Evolutionary conservation across 2,888 invertebrate genomes (phyloP), one percentile per base, ranked within the genome.

Genomic region (Eucriotettix oculatus): DNA sequence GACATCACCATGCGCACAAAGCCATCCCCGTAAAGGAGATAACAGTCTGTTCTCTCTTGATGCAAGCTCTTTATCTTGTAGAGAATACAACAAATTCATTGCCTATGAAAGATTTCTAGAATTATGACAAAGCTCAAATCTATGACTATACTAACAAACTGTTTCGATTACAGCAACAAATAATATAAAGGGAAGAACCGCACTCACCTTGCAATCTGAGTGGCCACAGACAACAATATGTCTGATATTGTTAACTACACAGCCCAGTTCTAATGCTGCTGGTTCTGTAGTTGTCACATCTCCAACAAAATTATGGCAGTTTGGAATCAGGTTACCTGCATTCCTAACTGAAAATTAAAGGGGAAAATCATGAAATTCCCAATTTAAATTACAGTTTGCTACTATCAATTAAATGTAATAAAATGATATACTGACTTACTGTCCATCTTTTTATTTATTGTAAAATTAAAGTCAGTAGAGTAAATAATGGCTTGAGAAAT

Each of bases 211-310:
- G 73, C 98, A 98, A 72, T 98, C 97, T 63, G 96, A 95, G 72
- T 98, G 97, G 0, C 98, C 98, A 71, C 96, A 96, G 5, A 98
- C 93, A 64, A 97, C 90, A 52, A 97, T 85, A 70, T 97, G 93
- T 62, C 87, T 79, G 65, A 97, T 91, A 67, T 91, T 84, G 71
- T 95, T 94, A 52, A 92, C 81, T 17, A 95, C 84, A 72, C 96
- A 97, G 40, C 93, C 95, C 59, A 98, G 79, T 75, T 98, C 97
- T 66, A 98, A 75, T 9, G 95, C 97, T 10, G 95, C 97, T 10
- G 96, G 94, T 75, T 98, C 97, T 67, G 94, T 94, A 68, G 93
- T 91, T 9, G 90, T 90, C 69, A 87, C 82, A 72, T 92, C 90
- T 68, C 90, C 89, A 62, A 82, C 77, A 71, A 93, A 93, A 71